phyloP scores from a whole-genome alignment of 2,113 vertebrate species.

The Paramisgurnus dabryanus region DNA sequence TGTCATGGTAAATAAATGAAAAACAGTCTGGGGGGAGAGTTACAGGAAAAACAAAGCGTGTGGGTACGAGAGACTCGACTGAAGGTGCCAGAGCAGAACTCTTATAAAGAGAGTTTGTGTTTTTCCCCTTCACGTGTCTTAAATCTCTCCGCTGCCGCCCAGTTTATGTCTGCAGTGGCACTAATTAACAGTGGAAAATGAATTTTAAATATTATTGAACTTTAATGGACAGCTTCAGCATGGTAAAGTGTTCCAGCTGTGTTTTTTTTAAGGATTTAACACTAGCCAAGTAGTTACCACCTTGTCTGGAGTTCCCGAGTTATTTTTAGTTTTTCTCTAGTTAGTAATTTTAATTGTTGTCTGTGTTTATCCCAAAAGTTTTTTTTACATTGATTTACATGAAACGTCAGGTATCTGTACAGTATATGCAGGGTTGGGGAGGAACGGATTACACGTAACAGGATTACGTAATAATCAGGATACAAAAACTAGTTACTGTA shows the following conservation, averaged over 20 bases:
- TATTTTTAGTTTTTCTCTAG: too few relatives aligned
- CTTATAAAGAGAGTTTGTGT: slow-evolving; percentile 45
- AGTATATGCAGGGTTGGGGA: too few relatives aligned
- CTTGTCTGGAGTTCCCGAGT: too few relatives aligned
- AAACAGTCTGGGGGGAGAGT: slow-evolving; percentile 26
- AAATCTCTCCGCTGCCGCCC: slow-evolving; percentile 38
- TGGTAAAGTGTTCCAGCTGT: slow-evolving; percentile 7
- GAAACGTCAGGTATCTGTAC: background rate
- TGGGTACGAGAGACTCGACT: background rate
- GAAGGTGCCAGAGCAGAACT: slow-evolving; percentile 34
- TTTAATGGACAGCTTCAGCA: background rate
- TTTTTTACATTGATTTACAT: too few relatives aligned
- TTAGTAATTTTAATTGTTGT: too few relatives aligned
- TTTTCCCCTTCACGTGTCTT: slow-evolving; percentile 33
- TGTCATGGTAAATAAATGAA: slow-evolving; percentile 37
- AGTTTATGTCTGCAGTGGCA: slow-evolving; percentile 22
- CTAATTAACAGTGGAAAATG: slow-evolving; percentile 44
- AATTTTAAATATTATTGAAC: slow-evolving; percentile 14
- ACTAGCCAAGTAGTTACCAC: background rate
- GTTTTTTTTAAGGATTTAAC: background rate
- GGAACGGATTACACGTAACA: too few relatives aligned
- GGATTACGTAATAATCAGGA: too few relatives aligned
- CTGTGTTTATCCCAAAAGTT: too few relatives aligned
- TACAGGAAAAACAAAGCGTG: slow-evolving; percentile 9
- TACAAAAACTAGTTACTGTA: too few relatives aligned